Percentiles rank a stretch among this genome's conserved stretches.
These are phyloP conservation scores for Oreochromis niloticus DNA, from an alignment of 2,113 vertebrate species.

Conservation along the genomic window DNA sequence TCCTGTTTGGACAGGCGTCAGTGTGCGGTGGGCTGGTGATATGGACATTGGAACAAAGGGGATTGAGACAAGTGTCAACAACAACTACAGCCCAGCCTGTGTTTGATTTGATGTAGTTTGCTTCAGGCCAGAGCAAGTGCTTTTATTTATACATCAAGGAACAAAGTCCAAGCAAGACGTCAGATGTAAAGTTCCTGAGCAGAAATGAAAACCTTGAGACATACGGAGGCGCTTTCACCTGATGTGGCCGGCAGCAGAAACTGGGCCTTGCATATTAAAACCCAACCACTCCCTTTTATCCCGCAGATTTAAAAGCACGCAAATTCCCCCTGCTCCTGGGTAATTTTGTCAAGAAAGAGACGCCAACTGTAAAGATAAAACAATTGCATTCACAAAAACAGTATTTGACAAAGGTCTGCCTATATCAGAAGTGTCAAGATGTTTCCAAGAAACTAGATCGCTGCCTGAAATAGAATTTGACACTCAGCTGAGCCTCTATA, in stretches of 20 bases:
- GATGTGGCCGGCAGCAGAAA: neutral
- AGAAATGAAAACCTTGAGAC: neutral
- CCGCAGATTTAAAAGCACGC: neutral
- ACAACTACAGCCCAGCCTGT: conserved; percentile 19
- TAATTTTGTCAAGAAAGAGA: neutral
- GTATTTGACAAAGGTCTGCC: neutral
- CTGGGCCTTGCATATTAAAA: neutral
- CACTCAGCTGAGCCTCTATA: neutral
- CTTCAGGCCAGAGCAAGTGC: neutral
- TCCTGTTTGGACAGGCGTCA: conserved; percentile 48
- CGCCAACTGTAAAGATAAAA: neutral
- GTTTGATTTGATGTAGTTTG: conserved; percentile 43
- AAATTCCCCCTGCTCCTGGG: neutral
- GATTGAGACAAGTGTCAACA: conserved; percentile 56
- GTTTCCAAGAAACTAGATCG: neutral
- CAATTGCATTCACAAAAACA: neutral
- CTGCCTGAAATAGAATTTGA: neutral
- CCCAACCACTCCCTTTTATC: neutral
- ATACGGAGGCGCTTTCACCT: neutral
- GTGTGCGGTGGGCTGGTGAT: conserved; percentile 45
- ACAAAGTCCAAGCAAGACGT: neutral
- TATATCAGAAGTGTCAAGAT: neutral
- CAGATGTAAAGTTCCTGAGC: conserved; percentile 4
- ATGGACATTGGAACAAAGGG: conserved; percentile 58
- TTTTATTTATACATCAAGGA: conserved; percentile 15